phyloP scores from a whole-genome alignment of 2,113 vertebrate species.

The Alectura lathami region DNA sequence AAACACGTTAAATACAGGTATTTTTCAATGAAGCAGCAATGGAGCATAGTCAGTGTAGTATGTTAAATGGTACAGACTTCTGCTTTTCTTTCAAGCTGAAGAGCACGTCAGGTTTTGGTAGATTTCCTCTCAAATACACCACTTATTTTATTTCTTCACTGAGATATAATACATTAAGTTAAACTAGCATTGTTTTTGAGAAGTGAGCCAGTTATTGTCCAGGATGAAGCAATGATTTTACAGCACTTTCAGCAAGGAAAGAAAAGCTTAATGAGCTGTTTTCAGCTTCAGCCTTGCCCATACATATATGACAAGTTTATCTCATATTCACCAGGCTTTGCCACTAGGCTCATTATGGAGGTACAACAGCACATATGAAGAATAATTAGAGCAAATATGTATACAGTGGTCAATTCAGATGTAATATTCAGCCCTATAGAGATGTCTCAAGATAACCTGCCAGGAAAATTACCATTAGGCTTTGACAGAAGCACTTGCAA shows the following conservation, averaged over 20 bases:
- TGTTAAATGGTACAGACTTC: neutral
- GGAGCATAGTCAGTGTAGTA: neutral
- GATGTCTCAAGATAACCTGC: neutral
- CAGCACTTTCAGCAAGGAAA: neutral
- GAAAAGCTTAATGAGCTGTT: neutral
- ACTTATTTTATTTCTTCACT: neutral
- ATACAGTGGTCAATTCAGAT: neutral
- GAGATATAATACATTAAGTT: neutral
- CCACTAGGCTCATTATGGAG: neutral
- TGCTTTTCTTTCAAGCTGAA: neutral
- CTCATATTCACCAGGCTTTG: neutral
- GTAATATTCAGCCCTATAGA: neutral
- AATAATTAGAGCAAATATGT: neutral
- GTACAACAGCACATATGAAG: neutral
- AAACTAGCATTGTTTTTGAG: neutral
- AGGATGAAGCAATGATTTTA: neutral
- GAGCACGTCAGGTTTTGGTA: neutral
- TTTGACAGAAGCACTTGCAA: slow-evolving; percentile 22
- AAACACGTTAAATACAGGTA: neutral
- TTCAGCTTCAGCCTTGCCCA: neutral
- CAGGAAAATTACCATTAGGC: neutral
- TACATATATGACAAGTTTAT: neutral
- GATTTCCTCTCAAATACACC: neutral
- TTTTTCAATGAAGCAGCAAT: slow-evolving; percentile 1
- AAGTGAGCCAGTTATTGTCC: neutral